phyloP scores from a whole-genome alignment of 2,797 vertebrate species.

The Paedocypris micromegethes region DNA sequence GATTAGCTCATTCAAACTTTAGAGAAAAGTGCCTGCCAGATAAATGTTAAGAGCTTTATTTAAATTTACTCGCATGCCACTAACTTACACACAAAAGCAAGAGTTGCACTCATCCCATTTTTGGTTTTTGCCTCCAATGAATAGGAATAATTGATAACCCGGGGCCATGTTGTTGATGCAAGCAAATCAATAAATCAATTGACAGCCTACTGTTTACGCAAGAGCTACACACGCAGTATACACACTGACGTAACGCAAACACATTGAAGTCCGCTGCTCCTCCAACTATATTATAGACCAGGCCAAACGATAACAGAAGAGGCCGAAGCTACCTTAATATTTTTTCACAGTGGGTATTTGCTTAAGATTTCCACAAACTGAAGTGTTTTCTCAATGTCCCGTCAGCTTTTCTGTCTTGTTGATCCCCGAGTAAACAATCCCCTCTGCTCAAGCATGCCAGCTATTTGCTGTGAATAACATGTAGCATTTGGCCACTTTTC shows the following conservation, averaged over 20 bases:
- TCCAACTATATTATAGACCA: background rate
- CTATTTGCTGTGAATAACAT: conserved; percentile 63
- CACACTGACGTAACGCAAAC: background rate
- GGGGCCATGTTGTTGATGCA: conserved; percentile 25
- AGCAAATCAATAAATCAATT: conserved; percentile 25
- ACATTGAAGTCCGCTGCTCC: background rate
- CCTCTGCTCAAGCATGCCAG: conserved; percentile 60
- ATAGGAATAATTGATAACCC: conserved; percentile 18
- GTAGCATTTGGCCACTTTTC: conserved; percentile 60
- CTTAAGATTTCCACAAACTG: no score
- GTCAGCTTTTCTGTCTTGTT: conserved; percentile 42
- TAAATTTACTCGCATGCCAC: no score
- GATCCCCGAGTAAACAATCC: conserved; percentile 64
- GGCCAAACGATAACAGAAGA: no score
- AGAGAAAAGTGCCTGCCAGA: no score
- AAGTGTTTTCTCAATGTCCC: conserved; percentile 4
- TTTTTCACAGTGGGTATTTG: no score
- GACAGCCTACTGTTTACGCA: conserved; percentile 9
- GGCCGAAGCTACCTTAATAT: no score
- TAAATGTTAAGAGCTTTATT: no score
- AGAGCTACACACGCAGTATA: background rate
- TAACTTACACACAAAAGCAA: no score
- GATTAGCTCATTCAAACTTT: no score
- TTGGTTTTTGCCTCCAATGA: conserved; percentile 17
- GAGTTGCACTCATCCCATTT: background rate